phyloP scores from a whole-genome alignment of 2,888 invertebrate species.

The Diarsia dahlii region DNA sequence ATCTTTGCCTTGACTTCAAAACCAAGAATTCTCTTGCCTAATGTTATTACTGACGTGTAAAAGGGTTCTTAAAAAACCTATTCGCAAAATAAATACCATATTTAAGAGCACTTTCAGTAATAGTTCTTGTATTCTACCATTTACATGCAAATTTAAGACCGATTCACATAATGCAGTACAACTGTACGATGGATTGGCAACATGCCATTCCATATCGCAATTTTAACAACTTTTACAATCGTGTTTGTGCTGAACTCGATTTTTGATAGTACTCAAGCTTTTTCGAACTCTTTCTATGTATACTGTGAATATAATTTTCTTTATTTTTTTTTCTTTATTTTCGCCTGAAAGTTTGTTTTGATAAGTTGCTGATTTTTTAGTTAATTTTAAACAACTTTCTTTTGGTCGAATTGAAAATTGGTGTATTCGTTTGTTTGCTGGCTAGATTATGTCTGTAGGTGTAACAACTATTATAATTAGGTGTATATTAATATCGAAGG shows the following conservation, averaged over 20 bases:
- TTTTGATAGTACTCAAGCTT: slow-evolving; percentile 27
- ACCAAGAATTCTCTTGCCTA: background rate
- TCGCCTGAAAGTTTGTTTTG: background rate
- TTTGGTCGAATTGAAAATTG: background rate
- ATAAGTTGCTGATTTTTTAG: slow-evolving; percentile 4
- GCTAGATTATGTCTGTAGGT: background rate
- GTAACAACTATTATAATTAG: background rate
- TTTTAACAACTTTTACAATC: slow-evolving; percentile 56
- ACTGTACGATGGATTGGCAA: slow-evolving; percentile 48
- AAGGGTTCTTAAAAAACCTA: too few relatives aligned
- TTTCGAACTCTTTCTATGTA: slow-evolving; percentile 7
- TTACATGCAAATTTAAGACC: slow-evolving; percentile 30
- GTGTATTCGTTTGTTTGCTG: background rate
- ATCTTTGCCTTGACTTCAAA: background rate
- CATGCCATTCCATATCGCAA: slow-evolving; percentile 50
- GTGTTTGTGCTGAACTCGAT: slow-evolving; percentile 38
- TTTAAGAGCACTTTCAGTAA: background rate
- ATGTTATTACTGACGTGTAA: background rate
- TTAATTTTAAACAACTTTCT: background rate
- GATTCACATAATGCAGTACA: slow-evolving; percentile 25
- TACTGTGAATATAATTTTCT: background rate
- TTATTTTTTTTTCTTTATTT: background rate
- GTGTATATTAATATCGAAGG: too few relatives aligned
- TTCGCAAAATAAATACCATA: too few relatives aligned
- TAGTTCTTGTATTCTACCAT: slow-evolving; percentile 2